Percentiles rank a stretch among this genome's conserved stretches.
Conservation (phyloP, 1,140 invertebrate genomes). For the Macrobrachium nipponense region DNA sequence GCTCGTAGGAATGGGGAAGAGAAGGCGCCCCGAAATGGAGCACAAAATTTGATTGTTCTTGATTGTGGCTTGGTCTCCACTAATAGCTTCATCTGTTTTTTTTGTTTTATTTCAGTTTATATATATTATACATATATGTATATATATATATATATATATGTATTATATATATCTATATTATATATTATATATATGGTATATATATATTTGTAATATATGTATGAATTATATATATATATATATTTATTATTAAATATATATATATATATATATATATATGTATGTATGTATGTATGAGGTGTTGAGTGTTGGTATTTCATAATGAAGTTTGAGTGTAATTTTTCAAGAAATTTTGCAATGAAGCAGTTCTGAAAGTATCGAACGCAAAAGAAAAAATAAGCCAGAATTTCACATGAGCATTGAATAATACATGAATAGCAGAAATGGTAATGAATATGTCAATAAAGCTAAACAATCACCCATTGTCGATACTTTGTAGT, state of each 20-base stretch:
- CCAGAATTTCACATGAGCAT: too few species aligned
- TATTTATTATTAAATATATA: background rate
- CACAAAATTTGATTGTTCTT: background rate
- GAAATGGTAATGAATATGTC: too few species aligned
- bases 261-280: background rate
- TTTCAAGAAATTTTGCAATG: too few species aligned
- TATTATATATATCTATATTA: background rate
- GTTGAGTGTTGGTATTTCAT: too few species aligned
- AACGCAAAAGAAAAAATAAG: too few species aligned
- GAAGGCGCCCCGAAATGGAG: background rate
- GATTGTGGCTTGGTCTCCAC: background rate
- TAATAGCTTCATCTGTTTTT: background rate
- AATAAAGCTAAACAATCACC: too few species aligned
- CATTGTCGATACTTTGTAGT: too few species aligned
- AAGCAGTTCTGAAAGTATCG: too few species aligned
- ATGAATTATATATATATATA: background rate
- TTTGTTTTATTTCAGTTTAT: background rate
- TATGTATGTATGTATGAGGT: background rate
- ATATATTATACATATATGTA: background rate
- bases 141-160: background rate
- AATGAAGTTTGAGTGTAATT: too few species aligned
- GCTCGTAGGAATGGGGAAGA: too few species aligned
- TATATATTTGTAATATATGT: background rate
- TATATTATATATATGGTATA: background rate
- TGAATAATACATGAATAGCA: too few species aligned